phyloP scores from a whole-genome alignment of 2,888 invertebrate species.

The Tromatobia lineatoria region DNA sequence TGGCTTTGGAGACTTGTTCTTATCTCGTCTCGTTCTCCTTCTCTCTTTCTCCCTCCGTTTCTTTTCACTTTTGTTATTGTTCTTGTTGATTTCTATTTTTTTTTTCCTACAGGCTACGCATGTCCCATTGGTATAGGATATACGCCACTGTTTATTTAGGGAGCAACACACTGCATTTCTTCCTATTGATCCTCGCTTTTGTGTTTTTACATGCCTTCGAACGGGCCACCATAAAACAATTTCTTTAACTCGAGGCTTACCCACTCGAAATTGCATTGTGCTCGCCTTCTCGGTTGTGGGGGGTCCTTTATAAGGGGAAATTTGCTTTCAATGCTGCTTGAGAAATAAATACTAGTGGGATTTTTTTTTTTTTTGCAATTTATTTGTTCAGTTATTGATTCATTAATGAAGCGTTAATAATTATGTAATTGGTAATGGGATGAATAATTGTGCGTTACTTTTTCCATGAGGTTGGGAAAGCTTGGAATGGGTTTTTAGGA shows the following conservation, averaged over 20 bases:
- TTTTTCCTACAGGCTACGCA: not conserved
- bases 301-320: slow-evolving; percentile 21
- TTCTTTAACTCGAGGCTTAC: not conserved
- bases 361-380: too few species aligned
- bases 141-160: slow-evolving; percentile 58
- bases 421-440: too few species aligned
- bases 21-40: slow-evolving; percentile 46
- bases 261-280: slow-evolving; percentile 23
- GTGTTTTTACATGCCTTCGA: slow-evolving; percentile 52
- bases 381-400: too few species aligned
- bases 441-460: too few species aligned
- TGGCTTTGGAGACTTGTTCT: slow-evolving; percentile 69
- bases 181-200: slow-evolving; percentile 48
- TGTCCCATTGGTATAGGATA: slow-evolving; percentile 18
- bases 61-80: slow-evolving; percentile 36
- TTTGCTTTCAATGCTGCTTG: not conserved
- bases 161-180: slow-evolving; percentile 43
- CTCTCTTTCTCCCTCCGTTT: slow-evolving; percentile 43
- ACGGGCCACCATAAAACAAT: not conserved
- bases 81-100: slow-evolving; percentile 9
- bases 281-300: not conserved
- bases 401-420: too few species aligned
- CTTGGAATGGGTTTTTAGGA: too few species aligned
- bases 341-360: not conserved
- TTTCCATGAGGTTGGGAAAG: too few species aligned